phyloP scores from a whole-genome alignment of 92 coral and sea anemone genomes.

The Parazoanthus swiftii region DNA sequence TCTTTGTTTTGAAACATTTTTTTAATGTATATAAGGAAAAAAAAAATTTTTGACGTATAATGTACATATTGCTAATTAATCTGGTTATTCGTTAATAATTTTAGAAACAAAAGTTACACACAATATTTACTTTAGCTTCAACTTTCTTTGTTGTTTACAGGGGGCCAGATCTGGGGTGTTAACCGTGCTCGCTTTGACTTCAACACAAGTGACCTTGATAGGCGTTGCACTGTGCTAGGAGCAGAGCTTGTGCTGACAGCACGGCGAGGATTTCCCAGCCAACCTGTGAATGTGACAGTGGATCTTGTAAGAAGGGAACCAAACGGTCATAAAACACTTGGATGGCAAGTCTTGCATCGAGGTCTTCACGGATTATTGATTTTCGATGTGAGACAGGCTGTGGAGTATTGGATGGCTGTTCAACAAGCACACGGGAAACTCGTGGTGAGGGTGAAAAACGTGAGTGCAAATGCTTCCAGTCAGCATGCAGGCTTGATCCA shows the following conservation, averaged over 20 bases:
- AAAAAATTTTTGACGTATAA: no score
- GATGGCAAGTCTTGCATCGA: conserved; percentile 10
- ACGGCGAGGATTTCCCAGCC: not conserved
- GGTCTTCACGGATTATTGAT: not conserved
- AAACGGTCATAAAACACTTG: not conserved
- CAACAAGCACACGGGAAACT: not conserved
- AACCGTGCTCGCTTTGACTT: not conserved
- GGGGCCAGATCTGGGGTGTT: not conserved
- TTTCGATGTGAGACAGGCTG: not conserved
- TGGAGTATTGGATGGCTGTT: not conserved
- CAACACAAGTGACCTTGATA: conserved; percentile 17
- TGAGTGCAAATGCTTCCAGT: not conserved
- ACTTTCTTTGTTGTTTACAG: not conserved
- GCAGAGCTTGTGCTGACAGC: not conserved
- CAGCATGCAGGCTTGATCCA: not conserved
- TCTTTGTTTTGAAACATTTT: no score
- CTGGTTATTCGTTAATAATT: no score
- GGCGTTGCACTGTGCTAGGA: not conserved
- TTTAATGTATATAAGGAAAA: no score
- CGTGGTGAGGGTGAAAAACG: not conserved
- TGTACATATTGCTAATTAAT: no score
- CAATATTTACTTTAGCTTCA: not conserved
- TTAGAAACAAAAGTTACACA: not conserved
- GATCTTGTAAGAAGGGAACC: not conserved
- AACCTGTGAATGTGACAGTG: not conserved